Evolutionary conservation across 2,113 vertebrate genomes (phyloP).

Genomic region (Nematolebias whitei): DNA sequence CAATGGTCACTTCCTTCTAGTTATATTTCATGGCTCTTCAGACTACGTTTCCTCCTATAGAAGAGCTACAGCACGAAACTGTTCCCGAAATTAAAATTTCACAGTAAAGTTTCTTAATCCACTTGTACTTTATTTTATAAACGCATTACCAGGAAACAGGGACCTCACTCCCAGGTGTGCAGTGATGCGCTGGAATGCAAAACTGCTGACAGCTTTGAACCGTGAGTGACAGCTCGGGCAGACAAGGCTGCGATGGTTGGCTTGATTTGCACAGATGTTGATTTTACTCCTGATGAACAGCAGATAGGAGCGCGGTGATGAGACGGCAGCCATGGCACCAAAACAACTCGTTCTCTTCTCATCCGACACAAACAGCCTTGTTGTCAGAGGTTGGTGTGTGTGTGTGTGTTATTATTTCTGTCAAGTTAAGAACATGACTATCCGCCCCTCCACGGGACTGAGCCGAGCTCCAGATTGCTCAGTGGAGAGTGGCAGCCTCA

Average conservation of each 20-base stretch:
- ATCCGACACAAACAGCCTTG: conserved; percentile 41
- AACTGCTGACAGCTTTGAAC: conserved; percentile 72
- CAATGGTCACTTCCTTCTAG: background rate
- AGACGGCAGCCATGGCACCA: conserved; percentile 27
- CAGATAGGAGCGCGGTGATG: conserved; percentile 8
- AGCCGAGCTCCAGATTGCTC: conserved; percentile 37
- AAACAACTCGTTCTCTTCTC: conserved; percentile 20
- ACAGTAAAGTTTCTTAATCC: background rate
- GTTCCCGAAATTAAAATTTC: background rate
- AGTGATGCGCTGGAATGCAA: conserved; percentile 63
- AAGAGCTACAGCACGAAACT: no score
- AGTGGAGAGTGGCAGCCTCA: conserved; percentile 67
- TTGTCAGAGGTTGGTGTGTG: conserved; percentile 27
- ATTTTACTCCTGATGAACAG: conserved; percentile 62
- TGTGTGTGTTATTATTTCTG: conserved; percentile 56
- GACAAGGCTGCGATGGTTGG: conserved; percentile 42
- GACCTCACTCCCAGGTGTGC: conserved; percentile 51
- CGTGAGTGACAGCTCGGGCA: conserved; percentile 68
- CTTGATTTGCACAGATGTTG: conserved; percentile 60
- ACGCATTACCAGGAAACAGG: background rate
- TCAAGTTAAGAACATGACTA: conserved; percentile 61
- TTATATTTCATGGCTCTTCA: conserved; percentile 26
- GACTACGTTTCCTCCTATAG: background rate
- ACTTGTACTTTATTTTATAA: conserved; percentile 46
- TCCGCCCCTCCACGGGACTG: conserved; percentile 35